Conservation (phyloP, 2,797 vertebrate species). For the Kryptolebias ocellatus region DNA sequence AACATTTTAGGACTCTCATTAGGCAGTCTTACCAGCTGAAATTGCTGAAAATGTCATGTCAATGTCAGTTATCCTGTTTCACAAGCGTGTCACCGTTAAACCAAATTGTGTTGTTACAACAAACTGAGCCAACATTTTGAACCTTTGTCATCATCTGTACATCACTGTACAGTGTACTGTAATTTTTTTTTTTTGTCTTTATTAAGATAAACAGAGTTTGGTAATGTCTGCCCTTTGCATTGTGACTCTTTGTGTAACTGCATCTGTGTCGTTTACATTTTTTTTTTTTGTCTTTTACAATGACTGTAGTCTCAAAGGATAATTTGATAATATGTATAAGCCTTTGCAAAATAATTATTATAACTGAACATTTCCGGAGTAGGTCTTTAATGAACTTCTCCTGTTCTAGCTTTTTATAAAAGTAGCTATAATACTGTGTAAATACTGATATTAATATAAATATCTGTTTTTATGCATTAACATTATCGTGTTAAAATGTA, state of each 20-base stretch:
- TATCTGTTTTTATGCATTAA: slow-evolving; percentile 1
- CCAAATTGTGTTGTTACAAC: slow-evolving; percentile 8
- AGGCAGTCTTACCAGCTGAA: not conserved
- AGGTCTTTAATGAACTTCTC: slow-evolving; percentile 34
- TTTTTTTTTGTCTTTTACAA: not conserved
- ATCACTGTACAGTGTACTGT: slow-evolving; percentile 25
- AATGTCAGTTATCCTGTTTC: slow-evolving; percentile 16
- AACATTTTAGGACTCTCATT: not conserved
- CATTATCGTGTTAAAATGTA: not conserved
- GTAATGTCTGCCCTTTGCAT: slow-evolving; percentile 9
- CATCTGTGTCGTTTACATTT: not conserved
- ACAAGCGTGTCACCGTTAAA: slow-evolving; percentile 19
- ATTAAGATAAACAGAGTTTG: slow-evolving; percentile 27
- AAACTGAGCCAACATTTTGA: slow-evolving; percentile 4
- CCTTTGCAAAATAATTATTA: slow-evolving; percentile 50
- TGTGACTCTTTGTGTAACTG: slow-evolving; percentile 26
- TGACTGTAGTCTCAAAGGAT: slow-evolving; percentile 26
- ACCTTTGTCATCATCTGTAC: slow-evolving; percentile 4
- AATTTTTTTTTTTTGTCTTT: slow-evolving; percentile 9
- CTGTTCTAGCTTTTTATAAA: slow-evolving; percentile 15
- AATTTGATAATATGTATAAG: slow-evolving; percentile 35
- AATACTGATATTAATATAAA: slow-evolving; percentile 19
- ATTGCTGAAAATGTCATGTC: not conserved
- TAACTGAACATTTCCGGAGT: slow-evolving; percentile 22
- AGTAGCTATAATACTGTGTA: slow-evolving; percentile 17